These are phyloP conservation scores for Ommatoiulus sabulosus DNA, from an alignment of 2,888 invertebrate genomes.

Conservation along the genomic window DNA sequence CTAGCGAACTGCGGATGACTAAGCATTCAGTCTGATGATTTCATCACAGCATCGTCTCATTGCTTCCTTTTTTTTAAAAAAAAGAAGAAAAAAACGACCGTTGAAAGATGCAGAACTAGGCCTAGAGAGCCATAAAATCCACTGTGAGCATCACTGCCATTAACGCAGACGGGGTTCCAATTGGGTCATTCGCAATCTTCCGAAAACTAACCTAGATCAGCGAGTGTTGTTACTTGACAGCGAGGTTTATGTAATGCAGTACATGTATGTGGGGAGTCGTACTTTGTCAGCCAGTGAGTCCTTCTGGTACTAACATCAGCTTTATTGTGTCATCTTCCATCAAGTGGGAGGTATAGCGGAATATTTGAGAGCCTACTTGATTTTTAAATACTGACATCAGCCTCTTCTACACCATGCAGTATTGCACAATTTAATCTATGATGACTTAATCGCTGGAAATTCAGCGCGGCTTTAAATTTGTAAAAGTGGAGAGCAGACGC, in stretches of 20 bases:
- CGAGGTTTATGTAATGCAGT: background rate
- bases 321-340: no score
- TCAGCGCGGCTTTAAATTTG: no score
- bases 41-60: conserved; percentile 13
- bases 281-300: background rate
- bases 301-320: background rate
- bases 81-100: no score
- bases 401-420: no score
- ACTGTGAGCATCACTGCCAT: background rate
- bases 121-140: background rate
- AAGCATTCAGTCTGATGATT: conserved; percentile 35
- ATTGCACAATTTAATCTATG: no score
- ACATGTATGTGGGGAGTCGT: background rate
- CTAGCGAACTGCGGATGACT: conserved; percentile 1
- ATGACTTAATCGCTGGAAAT: no score
- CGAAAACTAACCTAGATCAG: background rate
- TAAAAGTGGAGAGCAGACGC: no score
- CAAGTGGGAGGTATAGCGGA: no score
- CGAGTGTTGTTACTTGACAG: background rate
- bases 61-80: background rate
- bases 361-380: no score
- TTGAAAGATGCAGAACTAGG: background rate
- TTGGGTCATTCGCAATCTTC: background rate
- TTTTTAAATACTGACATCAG: no score
- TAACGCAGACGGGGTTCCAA: background rate